Percentiles rank a stretch among this genome's conserved stretches.
These are phyloP conservation scores for Pyrgilauda ruficollis DNA, from an alignment of 2,113 vertebrate genomes.

Conservation along the genomic window DNA sequence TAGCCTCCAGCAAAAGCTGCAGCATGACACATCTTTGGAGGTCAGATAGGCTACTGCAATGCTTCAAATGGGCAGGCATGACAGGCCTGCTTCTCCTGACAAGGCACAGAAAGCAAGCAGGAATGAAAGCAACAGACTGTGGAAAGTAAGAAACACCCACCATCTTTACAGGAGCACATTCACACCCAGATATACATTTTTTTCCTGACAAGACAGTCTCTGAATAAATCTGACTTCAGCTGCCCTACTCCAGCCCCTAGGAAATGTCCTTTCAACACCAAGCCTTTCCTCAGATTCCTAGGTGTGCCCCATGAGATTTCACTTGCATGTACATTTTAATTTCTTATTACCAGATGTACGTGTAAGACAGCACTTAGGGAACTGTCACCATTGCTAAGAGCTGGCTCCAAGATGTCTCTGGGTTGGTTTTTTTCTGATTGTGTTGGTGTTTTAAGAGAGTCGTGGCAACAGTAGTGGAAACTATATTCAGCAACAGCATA, in stretches of 20 bases:
- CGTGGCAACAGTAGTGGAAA: not conserved
- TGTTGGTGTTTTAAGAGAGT: not conserved
- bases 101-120: not conserved
- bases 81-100: not conserved
- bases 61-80: not conserved
- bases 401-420: not conserved
- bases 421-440: not conserved
- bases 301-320: not conserved
- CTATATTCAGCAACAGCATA: not conserved
- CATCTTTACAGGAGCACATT: not conserved
- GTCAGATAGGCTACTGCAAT: not conserved
- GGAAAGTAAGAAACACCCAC: not conserved
- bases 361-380: not conserved
- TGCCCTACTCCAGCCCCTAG: not conserved
- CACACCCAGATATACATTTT: not conserved
- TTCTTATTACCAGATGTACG: not conserved
- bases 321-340: not conserved
- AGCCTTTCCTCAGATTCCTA: not conserved
- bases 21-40: not conserved
- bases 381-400: not conserved
- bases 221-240: not conserved
- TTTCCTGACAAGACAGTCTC: not conserved
- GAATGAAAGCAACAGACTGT: not conserved
- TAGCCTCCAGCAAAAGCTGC: conserved; percentile 2
- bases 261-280: not conserved